Conservation (phyloP, 2,797 vertebrate genomes). For the Sphaeramia orbicularis region DNA sequence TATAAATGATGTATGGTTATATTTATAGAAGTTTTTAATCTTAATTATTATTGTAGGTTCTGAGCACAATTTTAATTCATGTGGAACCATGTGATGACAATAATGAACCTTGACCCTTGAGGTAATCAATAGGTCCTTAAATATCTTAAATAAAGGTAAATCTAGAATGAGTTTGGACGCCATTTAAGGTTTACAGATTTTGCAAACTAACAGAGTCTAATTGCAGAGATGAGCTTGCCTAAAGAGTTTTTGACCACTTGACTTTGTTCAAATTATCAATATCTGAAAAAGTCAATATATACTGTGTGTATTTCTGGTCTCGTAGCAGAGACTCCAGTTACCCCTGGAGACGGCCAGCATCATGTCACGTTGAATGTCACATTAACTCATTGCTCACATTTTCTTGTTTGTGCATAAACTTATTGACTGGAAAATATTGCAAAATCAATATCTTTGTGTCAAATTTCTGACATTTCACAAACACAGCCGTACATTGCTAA, state of each 20-base stretch:
- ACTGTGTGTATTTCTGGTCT: constrained; percentile 9
- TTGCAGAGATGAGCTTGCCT: background rate
- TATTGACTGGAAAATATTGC: constrained; percentile 13
- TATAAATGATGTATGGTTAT: too few relatives aligned
- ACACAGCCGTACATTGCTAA: too few relatives aligned
- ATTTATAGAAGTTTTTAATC: too few relatives aligned
- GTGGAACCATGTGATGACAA: too few relatives aligned
- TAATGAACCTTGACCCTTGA: background rate
- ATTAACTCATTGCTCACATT: constrained; percentile 9
- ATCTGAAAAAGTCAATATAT: constrained; percentile 8
- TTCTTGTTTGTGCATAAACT: constrained; percentile 26
- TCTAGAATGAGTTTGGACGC: too few relatives aligned
- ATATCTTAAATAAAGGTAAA: background rate
- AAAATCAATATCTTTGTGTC: constrained; percentile 9
- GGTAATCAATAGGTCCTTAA: background rate
- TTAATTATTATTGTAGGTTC: too few relatives aligned
- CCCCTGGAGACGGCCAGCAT: constrained; percentile 4
- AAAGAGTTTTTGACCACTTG: constrained; percentile 15
- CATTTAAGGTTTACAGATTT: too few relatives aligned
- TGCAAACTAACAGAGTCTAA: too few relatives aligned
- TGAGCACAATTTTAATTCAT: too few relatives aligned
- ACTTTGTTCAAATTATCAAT: constrained; percentile 26
- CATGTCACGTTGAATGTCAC: constrained; percentile 38
- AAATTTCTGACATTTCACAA: constrained; percentile 1
- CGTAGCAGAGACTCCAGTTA: background rate